These are phyloP conservation scores for Urophycis tenuis DNA, from an alignment of 2,797 vertebrate genomes.

Conservation along the genomic window DNA sequence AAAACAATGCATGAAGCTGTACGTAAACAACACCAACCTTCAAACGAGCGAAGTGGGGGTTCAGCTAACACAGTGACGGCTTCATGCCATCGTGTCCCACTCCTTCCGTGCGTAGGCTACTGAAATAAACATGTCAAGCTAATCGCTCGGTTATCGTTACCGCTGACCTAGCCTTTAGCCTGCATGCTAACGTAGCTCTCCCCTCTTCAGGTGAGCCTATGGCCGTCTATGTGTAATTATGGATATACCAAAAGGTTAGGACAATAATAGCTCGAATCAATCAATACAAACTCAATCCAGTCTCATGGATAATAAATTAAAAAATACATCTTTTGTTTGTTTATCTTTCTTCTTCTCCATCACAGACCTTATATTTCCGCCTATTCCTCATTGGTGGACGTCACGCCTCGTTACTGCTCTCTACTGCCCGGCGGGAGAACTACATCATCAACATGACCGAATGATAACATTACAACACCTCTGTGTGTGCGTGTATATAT, in stretches of 20 bases:
- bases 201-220: not conserved
- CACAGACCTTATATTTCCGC: conserved; percentile 47
- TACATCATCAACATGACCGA: not conserved
- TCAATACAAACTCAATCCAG: conserved; percentile 9
- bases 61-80: conserved; percentile 31
- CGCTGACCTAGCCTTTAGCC: conserved; percentile 20
- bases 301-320: not conserved
- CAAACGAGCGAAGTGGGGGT: conserved; percentile 16
- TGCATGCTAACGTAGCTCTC: conserved; percentile 24
- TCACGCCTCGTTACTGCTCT: not conserved
- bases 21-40: conserved; percentile 38
- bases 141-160: conserved; percentile 28
- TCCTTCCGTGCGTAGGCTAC: conserved; percentile 43
- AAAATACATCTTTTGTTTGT: conserved; percentile 58
- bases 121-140: conserved; percentile 59
- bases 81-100: conserved; percentile 66
- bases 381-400: not conserved
- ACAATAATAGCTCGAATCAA: not conserved
- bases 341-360: conserved; percentile 56
- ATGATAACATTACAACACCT: too few relatives aligned
- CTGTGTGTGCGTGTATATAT: too few relatives aligned
- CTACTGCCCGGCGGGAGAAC: not conserved
- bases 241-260: not conserved
- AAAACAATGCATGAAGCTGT: not conserved
- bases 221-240: not conserved